Percentiles rank a stretch among this genome's conserved stretches.
Conservation (phyloP, 2,797 vertebrate genomes). For the Pseudocheirus occidentalis region DNA sequence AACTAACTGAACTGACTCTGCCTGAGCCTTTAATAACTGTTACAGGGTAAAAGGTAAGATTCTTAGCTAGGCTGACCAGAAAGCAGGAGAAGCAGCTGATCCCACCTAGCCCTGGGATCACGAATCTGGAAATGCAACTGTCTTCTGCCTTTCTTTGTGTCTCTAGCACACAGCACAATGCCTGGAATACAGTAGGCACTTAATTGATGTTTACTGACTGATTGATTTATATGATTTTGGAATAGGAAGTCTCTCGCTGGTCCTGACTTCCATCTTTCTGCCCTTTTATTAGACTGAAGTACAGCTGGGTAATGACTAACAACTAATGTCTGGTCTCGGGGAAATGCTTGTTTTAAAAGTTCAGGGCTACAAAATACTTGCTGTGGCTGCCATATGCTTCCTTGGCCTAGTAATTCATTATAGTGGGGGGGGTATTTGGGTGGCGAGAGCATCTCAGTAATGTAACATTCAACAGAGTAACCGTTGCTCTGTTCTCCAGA, state of each 20-base stretch:
- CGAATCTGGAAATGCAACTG: conserved; percentile 10
- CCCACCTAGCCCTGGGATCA: not conserved
- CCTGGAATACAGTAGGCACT: not conserved
- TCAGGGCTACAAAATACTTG: not conserved
- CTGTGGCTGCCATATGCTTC: conserved; percentile 19
- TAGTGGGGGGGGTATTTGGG: too few species aligned
- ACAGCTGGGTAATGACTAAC: not conserved
- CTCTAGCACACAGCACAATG: not conserved
- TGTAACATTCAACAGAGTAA: fast-evolving
- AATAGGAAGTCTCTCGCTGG: not conserved
- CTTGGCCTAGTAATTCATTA: not conserved
- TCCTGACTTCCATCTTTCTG: not conserved
- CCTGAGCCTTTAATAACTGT: not conserved
- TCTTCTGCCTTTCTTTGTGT: not conserved
- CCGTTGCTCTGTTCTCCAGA: not conserved
- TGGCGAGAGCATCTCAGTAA: not conserved
- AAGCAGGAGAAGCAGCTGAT: conserved; percentile 7
- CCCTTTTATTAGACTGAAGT: conserved; percentile 8
- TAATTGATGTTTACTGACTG: not conserved
- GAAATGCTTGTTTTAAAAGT: not conserved
- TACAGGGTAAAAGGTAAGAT: conserved; percentile 37
- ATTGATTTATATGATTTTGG: not conserved
- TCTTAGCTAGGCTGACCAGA: not conserved
- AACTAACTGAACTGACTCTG: conserved; percentile 9
- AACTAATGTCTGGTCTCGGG: not conserved